phyloP scores from a whole-genome alignment of 2,113 vertebrate species.

The Ammodytes marinus region DNA sequence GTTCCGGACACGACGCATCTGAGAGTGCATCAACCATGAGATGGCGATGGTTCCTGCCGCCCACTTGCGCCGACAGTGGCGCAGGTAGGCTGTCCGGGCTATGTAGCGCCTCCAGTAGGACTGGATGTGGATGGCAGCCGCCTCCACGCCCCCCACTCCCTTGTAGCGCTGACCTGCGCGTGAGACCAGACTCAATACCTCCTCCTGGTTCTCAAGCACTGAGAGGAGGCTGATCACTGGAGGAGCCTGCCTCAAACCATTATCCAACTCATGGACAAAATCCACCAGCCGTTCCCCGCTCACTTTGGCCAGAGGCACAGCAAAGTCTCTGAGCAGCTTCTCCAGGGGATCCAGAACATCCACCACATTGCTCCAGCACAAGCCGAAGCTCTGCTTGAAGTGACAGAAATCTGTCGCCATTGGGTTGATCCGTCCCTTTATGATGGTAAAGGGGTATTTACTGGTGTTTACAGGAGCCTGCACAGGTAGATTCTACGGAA shows the following conservation, averaged over 20 bases:
- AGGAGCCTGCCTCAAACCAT: constrained; percentile 53
- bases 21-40: constrained; percentile 83
- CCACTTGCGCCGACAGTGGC: constrained; percentile 80
- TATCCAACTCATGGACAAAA: constrained; percentile 65
- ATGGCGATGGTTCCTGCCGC: constrained; percentile 85
- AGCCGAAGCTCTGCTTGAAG: constrained; percentile 83
- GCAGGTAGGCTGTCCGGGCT: constrained; percentile 76
- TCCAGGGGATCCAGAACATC: constrained; percentile 77
- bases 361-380: constrained; percentile 80
- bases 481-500: constrained; percentile 67
- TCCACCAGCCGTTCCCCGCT: constrained; percentile 74
- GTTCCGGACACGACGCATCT: constrained; percentile 75
- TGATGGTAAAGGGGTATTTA: constrained; percentile 72
- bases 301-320: constrained; percentile 83
- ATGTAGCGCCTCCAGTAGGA: constrained; percentile 83
- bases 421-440: constrained; percentile 77
- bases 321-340: constrained; percentile 84
- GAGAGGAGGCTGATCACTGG: constrained; percentile 76
- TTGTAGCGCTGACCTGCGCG: constrained; percentile 86
- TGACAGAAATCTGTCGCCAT: constrained; percentile 78
- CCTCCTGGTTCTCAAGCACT: constrained; percentile 81
- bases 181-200: constrained; percentile 74
- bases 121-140: constrained; percentile 84
- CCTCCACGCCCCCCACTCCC: constrained; percentile 79
- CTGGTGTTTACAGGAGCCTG: constrained; percentile 6